Evolutionary conservation across 2,113 vertebrate species (phyloP).

Genomic region (Cephalopterus ornatus): DNA sequence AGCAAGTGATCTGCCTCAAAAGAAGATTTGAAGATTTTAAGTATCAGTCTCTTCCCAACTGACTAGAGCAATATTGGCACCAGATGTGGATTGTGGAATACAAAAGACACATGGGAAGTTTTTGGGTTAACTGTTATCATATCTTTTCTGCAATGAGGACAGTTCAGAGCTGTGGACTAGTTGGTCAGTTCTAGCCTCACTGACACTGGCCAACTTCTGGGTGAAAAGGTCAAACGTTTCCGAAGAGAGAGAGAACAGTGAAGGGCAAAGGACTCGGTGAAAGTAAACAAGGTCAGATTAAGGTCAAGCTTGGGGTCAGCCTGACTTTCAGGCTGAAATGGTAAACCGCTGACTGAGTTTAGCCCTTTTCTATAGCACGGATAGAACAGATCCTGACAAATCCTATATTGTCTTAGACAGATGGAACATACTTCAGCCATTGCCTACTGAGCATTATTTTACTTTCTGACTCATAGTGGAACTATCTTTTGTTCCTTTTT

Average conservation of each 20-base stretch:
- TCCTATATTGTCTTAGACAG: conserved; percentile 33
- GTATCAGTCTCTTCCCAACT: not conserved
- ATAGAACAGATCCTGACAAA: conserved; percentile 56
- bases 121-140: not conserved
- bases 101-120: not conserved
- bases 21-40: not conserved
- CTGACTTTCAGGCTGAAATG: conserved; percentile 61
- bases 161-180: not conserved
- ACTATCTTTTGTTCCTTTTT: not conserved
- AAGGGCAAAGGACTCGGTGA: conserved; percentile 24
- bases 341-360: conserved; percentile 55
- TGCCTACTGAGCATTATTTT: conserved; percentile 21
- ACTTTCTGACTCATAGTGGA: conserved; percentile 20
- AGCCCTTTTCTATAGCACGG: conserved; percentile 37
- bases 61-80: conserved; percentile 1
- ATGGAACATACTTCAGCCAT: conserved; percentile 12
- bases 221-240: conserved; percentile 54
- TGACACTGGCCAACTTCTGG: not conserved
- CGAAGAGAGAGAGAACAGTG: not conserved
- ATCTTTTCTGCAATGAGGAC: not conserved
- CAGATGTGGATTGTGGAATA: conserved; percentile 10
- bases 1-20: not conserved
- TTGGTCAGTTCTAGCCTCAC: not conserved
- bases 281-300: conserved; percentile 62
- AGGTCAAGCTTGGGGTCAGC: conserved; percentile 58